phyloP scores from a whole-genome alignment of 2,113 vertebrate species.

The Corydoras maculifer region DNA sequence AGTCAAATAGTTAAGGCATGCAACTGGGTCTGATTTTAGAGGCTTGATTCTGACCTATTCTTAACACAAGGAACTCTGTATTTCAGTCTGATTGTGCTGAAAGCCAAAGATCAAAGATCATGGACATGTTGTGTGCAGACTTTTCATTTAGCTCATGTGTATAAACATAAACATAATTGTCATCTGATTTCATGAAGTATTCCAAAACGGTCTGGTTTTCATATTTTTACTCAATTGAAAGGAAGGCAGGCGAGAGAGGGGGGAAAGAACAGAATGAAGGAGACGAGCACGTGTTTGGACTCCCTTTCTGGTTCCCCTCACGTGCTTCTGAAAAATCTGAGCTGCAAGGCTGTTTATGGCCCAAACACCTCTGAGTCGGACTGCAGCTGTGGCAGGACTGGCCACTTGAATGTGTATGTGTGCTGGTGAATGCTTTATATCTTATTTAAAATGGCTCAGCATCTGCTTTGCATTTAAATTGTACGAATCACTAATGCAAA shows the following conservation, averaged over 20 bases:
- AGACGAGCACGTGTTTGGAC: slow-evolving; percentile 30
- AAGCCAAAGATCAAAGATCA: not conserved
- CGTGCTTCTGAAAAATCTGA: slow-evolving; percentile 30
- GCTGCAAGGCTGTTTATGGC: slow-evolving; percentile 29
- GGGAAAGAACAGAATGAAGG: slow-evolving; percentile 1
- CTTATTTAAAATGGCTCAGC: not conserved
- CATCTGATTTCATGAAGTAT: no score
- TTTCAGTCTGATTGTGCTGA: not conserved
- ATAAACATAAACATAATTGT: no score
- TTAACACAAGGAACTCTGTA: not conserved
- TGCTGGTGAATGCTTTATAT: slow-evolving; percentile 11
- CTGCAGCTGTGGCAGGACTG: slow-evolving; percentile 9
- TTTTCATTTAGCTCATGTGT: not conserved
- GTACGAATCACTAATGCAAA: not conserved
- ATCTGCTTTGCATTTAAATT: slow-evolving; percentile 19
- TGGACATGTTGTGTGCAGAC: not conserved
- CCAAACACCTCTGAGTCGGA: slow-evolving; percentile 25
- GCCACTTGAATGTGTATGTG: slow-evolving; percentile 14
- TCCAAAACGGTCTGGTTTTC: no score
- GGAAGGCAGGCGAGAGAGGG: not conserved
- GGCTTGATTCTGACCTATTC: not conserved
- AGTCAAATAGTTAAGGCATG: not conserved
- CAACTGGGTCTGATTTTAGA: not conserved
- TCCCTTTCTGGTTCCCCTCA: slow-evolving; percentile 23
- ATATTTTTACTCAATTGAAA: not conserved